A percentile compares a stretch with the other conserved stretches of the same genome.
Evolutionary conservation across 2,797 vertebrate species (phyloP).

Genomic region (Channa striata): DNA sequence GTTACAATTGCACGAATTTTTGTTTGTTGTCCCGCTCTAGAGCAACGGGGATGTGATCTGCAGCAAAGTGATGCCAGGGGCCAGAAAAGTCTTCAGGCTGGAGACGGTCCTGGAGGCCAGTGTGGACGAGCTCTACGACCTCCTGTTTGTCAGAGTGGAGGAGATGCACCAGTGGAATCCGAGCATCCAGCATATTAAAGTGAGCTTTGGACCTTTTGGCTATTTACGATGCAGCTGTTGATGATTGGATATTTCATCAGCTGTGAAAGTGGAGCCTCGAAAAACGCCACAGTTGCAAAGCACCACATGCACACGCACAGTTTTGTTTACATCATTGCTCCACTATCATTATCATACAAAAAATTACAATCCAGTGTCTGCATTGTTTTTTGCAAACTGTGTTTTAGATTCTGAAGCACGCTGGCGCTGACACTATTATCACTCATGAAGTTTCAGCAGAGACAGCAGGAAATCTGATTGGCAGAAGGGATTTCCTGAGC

Average conservation of each 20-base stretch:
- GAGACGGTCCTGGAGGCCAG: slow-evolving; percentile 82
- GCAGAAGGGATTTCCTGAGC: slow-evolving; percentile 87
- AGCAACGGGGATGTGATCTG: slow-evolving; percentile 76
- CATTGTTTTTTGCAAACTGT: background rate
- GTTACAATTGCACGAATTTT: no score
- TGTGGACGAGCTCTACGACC: slow-evolving; percentile 74
- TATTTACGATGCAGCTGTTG: background rate
- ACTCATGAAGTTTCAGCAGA: slow-evolving; percentile 85
- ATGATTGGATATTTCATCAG: background rate
- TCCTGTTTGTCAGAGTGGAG: slow-evolving; percentile 86
- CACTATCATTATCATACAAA: background rate
- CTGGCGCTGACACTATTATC: slow-evolving; percentile 81
- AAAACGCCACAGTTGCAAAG: background rate
- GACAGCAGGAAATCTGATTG: slow-evolving; percentile 83
- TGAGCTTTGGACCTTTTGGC: slow-evolving; percentile 53
- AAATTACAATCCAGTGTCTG: background rate
- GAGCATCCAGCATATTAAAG: slow-evolving; percentile 81
- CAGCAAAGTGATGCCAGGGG: slow-evolving; percentile 78
- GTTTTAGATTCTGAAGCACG: slow-evolving; percentile 81
- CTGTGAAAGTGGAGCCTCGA: slow-evolving; percentile 4
- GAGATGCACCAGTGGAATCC: slow-evolving; percentile 89
- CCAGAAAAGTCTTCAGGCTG: slow-evolving; percentile 84
- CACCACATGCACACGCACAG: no score
- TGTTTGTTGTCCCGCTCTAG: slow-evolving; percentile 57
- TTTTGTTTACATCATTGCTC: no score